Evolutionary conservation across 2,113 vertebrate species (phyloP).

Genomic region (Cebidichthys violaceus): DNA sequence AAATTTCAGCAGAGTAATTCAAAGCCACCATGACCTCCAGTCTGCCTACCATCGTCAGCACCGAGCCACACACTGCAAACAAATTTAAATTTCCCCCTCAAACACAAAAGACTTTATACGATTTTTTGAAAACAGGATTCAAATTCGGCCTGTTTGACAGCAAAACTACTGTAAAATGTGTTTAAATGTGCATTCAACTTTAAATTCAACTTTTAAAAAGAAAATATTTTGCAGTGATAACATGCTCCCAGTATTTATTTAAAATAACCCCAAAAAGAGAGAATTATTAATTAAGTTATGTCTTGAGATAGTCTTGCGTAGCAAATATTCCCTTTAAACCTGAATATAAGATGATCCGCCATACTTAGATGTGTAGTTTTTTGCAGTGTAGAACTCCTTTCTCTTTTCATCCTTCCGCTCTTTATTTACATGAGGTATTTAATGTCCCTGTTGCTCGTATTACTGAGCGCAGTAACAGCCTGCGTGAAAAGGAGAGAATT

Average conservation of each 20-base stretch:
- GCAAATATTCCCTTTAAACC: neutral
- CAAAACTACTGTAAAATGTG: neutral
- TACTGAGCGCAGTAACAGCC: conserved; percentile 44
- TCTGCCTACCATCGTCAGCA: conserved; percentile 13
- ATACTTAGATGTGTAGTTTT: neutral
- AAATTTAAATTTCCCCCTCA: no score
- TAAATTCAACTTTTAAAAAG: no score
- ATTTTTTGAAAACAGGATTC: neutral
- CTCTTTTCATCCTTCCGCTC: conserved; percentile 8
- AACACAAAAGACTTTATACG: neutral
- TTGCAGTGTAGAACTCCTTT: conserved; percentile 5
- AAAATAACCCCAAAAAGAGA: neutral
- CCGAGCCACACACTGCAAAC: neutral
- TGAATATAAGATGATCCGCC: neutral
- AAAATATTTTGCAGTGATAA: neutral
- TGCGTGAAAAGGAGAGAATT: conserved; percentile 50
- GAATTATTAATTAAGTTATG: neutral
- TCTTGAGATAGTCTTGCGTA: neutral
- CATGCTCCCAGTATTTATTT: neutral
- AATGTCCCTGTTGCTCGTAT: conserved; percentile 25
- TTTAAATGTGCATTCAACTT: neutral
- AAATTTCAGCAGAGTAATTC: conserved; percentile 63
- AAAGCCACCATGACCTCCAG: conserved; percentile 44
- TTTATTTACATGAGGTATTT: conserved; percentile 25
- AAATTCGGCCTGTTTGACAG: neutral